Conservation (phyloP, 2,888 invertebrate genomes). For the Drosophila mulleri region DNA sequence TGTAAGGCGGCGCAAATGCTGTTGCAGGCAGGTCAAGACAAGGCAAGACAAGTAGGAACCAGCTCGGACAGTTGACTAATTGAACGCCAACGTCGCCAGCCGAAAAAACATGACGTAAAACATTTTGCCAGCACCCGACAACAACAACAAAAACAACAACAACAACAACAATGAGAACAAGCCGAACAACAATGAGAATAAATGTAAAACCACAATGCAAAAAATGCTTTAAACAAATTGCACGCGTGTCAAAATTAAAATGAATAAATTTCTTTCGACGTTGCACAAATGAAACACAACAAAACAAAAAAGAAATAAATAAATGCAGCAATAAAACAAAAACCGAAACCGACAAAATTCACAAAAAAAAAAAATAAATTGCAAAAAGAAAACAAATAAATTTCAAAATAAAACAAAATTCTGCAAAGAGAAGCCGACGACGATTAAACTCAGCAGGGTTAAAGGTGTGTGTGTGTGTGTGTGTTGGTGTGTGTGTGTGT, state of each 20-base stretch:
- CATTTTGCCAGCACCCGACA: conserved; percentile 46
- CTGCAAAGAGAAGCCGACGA: conserved; percentile 48
- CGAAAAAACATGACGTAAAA: conserved; percentile 70
- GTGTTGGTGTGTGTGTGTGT: conserved; percentile 19
- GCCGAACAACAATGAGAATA: conserved; percentile 49
- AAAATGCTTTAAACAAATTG: conserved; percentile 71
- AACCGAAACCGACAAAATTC: conserved; percentile 14
- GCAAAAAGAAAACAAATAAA: conserved; percentile 18
- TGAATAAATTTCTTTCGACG: conserved; percentile 69
- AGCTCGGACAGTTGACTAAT: conserved; percentile 50
- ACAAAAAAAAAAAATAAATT: background rate
- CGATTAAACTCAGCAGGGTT: conserved; percentile 47
- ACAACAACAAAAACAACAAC: conserved; percentile 5
- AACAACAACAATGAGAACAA: conserved; percentile 13
- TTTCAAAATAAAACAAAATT: conserved; percentile 23
- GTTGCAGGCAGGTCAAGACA: conserved; percentile 28
- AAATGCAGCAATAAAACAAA: conserved; percentile 14
- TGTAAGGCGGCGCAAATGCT: conserved; percentile 12
- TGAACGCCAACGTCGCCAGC: conserved; percentile 52
- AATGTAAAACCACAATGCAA: conserved; percentile 55
- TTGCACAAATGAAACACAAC: conserved; percentile 17
- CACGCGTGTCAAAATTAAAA: conserved; percentile 73
- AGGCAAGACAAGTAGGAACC: conserved; percentile 20
- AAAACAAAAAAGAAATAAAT: conserved; percentile 9
- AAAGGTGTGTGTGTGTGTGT: conserved; percentile 15